A percentile compares a stretch with the other conserved stretches of the same genome.
Conservation (phyloP, 1,140 invertebrate species). For the Asobara japonica region DNA sequence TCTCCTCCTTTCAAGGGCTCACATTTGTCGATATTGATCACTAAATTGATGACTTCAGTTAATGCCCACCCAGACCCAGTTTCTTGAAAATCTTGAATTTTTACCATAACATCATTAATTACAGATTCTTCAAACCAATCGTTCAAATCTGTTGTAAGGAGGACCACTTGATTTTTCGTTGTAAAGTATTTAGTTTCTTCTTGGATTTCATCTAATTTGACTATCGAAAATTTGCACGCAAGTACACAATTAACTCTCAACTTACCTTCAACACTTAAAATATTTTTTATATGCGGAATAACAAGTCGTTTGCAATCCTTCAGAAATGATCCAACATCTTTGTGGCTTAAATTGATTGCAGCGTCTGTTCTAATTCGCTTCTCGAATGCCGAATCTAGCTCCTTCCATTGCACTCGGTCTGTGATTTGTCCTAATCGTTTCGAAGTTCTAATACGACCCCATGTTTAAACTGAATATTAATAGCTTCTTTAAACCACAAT, state of each 20-base stretch:
- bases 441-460: not conserved
- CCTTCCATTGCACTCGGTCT: not conserved
- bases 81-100: slow-evolving; percentile 36
- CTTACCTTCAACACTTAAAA: not conserved
- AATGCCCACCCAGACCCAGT: slow-evolving; percentile 34
- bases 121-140: slow-evolving; percentile 13
- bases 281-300: not conserved
- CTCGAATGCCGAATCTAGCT: not conserved
- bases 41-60: slow-evolving; percentile 36
- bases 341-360: not conserved
- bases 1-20: not conserved
- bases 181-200: not conserved
- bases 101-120: slow-evolving; percentile 19
- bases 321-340: not conserved
- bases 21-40: slow-evolving; percentile 21
- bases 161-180: not conserved
- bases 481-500: not conserved
- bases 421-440: not conserved
- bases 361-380: not conserved
- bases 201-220: not conserved
- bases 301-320: not conserved
- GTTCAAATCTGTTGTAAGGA: not conserved
- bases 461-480: not conserved
- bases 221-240: not conserved
- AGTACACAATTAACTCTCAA: not conserved